Evolutionary conservation across 2,888 invertebrate genomes (phyloP).

Genomic region (Holacanthella duospinosa): DNA sequence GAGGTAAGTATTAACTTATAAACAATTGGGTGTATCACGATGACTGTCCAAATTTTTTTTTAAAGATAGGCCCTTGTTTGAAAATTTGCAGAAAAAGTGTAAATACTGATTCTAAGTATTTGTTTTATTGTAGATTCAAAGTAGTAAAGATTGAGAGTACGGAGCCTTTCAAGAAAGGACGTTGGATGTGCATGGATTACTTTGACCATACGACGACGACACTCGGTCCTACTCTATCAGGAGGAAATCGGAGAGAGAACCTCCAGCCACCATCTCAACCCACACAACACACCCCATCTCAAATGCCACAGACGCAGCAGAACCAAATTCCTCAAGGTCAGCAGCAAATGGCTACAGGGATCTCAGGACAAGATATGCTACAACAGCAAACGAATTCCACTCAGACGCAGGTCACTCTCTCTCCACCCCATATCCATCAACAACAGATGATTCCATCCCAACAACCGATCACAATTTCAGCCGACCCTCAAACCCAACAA

Average conservation of each 20-base stretch:
- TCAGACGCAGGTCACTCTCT: not conserved
- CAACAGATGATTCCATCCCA: not conserved
- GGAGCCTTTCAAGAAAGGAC: slow-evolving; percentile 81
- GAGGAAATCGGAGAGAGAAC: not conserved
- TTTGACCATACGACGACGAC: slow-evolving; percentile 54
- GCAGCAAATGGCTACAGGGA: no score
- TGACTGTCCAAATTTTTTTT: no score
- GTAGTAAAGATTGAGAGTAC: slow-evolving; percentile 92
- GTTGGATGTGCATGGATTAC: slow-evolving; percentile 93
- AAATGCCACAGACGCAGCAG: slow-evolving; percentile 15
- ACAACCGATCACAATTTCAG: not conserved
- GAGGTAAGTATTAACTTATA: no score
- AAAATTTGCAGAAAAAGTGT: no score
- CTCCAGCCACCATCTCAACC: not conserved
- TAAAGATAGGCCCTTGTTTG: no score
- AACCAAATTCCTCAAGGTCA: slow-evolving; percentile 8
- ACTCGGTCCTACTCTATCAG: not conserved
- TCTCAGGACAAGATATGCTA: no score
- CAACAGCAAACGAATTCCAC: not conserved
- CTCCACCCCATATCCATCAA: slow-evolving; percentile 3
- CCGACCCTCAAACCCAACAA: no score
- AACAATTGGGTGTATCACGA: no score
- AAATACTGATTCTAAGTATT: not conserved
- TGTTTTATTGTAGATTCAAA: slow-evolving; percentile 56
- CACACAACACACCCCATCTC: no score